Conservation (phyloP, 2,113 vertebrate genomes). For the Laticauda laticaudata region DNA sequence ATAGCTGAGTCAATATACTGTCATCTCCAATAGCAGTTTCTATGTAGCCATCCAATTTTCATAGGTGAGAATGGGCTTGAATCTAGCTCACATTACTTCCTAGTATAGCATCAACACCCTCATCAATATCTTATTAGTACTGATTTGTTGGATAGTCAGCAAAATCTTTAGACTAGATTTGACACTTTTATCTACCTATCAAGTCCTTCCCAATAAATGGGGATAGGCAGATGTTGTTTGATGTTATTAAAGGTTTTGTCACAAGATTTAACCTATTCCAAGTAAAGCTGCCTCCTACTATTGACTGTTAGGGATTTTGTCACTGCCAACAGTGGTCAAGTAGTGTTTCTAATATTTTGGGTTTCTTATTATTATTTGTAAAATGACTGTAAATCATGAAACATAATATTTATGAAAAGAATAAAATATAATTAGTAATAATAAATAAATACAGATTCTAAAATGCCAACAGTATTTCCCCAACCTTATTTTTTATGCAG, state of each 20-base stretch:
- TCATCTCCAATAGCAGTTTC: background rate
- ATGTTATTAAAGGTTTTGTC: background rate
- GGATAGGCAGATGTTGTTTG: background rate
- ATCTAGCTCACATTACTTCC: background rate
- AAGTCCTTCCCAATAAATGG: background rate
- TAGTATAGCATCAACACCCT: background rate
- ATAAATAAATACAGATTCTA: background rate
- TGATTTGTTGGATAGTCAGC: background rate
- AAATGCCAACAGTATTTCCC: background rate
- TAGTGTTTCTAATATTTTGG: background rate
- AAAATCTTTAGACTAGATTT: background rate
- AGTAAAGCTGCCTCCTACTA: background rate
- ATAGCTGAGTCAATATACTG: background rate
- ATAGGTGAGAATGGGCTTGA: background rate
- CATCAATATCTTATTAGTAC: background rate
- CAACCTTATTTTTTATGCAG: background rate
- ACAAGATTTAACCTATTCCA: background rate
- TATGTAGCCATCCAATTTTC: background rate
- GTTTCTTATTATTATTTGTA: background rate
- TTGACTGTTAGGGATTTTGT: background rate
- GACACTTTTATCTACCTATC: background rate
- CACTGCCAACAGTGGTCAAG: background rate
- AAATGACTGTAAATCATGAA: background rate
- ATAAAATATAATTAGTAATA: background rate
- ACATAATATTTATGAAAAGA: background rate